Conservation (phyloP, 2,888 invertebrate species). For the Apodemia zela region DNA sequence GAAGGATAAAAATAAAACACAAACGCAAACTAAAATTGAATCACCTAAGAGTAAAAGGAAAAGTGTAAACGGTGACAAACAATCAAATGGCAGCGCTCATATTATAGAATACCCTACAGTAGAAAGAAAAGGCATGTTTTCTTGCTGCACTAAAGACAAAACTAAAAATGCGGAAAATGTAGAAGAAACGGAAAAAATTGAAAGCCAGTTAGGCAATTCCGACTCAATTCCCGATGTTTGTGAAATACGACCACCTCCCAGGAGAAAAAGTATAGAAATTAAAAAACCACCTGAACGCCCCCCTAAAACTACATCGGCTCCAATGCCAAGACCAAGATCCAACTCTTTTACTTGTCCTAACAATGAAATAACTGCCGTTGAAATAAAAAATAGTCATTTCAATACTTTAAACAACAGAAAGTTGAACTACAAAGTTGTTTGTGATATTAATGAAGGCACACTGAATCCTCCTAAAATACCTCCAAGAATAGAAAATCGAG, state of each 20-base stretch:
- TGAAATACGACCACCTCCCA: constrained; percentile 83
- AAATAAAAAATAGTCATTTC: constrained; percentile 67
- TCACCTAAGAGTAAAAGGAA: constrained; percentile 71
- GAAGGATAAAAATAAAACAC: constrained; percentile 65
- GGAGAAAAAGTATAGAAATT: constrained; percentile 76
- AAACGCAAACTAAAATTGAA: constrained; percentile 56
- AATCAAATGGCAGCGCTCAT: constrained; percentile 69
- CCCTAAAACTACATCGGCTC: constrained; percentile 79
- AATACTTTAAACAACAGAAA: constrained; percentile 69
- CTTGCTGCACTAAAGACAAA: constrained; percentile 84
- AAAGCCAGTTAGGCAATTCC: constrained; percentile 58
- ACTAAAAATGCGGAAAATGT: constrained; percentile 74
- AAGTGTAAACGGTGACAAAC: constrained; percentile 60
- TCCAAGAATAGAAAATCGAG: constrained; percentile 63
- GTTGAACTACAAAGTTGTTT: constrained; percentile 67
- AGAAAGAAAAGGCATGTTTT: constrained; percentile 86
- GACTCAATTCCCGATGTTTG: constrained; percentile 70
- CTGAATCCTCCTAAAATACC: constrained; percentile 77
- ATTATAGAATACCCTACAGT: constrained; percentile 87
- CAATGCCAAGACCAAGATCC: constrained; percentile 77
- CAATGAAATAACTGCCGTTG: constrained; percentile 65
- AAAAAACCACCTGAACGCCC: constrained; percentile 84
- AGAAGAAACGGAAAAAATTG: constrained; percentile 62
- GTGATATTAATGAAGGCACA: constrained; percentile 62
- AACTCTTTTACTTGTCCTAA: constrained; percentile 76